Conservation (phyloP, 64 coral and sea anemone genomes). For the Platygyra sinensis region DNA sequence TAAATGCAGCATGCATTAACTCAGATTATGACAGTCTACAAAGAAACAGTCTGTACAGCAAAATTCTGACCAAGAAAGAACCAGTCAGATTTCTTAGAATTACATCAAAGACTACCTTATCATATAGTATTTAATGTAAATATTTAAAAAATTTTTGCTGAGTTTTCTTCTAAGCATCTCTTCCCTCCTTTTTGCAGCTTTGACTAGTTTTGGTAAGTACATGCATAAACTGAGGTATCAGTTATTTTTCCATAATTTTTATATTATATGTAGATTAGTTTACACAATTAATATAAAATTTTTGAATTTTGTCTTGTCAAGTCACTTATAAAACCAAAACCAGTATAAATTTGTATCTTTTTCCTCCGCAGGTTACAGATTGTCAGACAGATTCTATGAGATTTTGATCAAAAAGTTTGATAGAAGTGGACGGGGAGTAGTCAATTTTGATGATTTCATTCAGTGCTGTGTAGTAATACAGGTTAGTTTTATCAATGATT, state of each 20-base stretch:
- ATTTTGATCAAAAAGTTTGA: slow-evolving; percentile 96
- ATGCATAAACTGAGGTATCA: neutral
- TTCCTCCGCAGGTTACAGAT: slow-evolving; percentile 63
- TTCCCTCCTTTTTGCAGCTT: slow-evolving; percentile 58
- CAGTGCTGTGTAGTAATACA: slow-evolving; percentile 98
- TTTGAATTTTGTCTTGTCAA: neutral
- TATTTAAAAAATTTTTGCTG: neutral
- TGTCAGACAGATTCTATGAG: slow-evolving; percentile 85
- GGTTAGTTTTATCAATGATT: slow-evolving; percentile 40
- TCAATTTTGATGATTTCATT: slow-evolving; percentile 98
- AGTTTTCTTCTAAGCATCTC: neutral
- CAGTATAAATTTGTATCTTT: neutral
- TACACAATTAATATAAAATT: no score
- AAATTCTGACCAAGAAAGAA: no score
- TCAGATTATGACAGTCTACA: no score
- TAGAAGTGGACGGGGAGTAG: slow-evolving; percentile 71
- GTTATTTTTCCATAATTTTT: no score
- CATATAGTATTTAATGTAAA: no score
- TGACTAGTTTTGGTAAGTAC: slow-evolving; percentile 99
- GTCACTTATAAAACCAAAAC: neutral
- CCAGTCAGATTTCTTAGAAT: no score
- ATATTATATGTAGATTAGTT: no score
- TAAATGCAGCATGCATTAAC: no score
- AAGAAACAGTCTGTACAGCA: no score
- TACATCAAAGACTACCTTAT: no score